Conservation (phyloP, 2,888 invertebrate species). For the Rambutsinella grinnellia region DNA sequence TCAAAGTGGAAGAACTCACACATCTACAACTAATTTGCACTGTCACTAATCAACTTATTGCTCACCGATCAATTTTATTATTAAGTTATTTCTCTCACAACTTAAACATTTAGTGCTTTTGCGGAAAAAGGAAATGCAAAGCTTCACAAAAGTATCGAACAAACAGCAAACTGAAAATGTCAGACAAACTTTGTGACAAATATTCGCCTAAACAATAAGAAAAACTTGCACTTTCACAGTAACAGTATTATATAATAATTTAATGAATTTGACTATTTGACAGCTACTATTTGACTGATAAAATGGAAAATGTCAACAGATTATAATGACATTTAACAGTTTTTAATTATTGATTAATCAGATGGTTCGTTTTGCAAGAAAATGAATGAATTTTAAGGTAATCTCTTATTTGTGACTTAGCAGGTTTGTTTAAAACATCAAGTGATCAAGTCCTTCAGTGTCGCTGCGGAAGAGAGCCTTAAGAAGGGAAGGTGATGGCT, state of each 20-base stretch:
- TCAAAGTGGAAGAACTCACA: conserved; percentile 1
- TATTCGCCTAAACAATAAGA: too few species aligned
- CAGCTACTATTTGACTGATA: too few species aligned
- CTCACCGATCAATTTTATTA: background rate
- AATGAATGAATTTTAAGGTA: background rate
- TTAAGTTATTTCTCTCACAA: background rate
- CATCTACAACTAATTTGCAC: background rate
- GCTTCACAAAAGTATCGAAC: background rate
- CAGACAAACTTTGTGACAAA: too few species aligned
- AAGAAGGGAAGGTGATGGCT: conserved; percentile 8
- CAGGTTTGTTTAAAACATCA: background rate
- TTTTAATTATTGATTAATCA: too few species aligned
- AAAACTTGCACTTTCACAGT: too few species aligned
- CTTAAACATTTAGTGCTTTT: background rate
- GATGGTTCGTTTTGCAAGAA: background rate
- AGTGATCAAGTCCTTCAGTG: background rate
- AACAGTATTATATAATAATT: too few species aligned
- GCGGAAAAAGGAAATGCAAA: background rate
- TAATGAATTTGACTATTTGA: too few species aligned
- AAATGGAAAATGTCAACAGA: too few species aligned
- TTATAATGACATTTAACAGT: too few species aligned
- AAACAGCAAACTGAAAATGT: too few species aligned
- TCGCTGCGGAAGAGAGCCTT: background rate
- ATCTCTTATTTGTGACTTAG: background rate
- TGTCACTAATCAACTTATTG: background rate